Evolutionary conservation across 2,797 vertebrate genomes (phyloP).

Genomic region (Phalloptychus januarius): DNA sequence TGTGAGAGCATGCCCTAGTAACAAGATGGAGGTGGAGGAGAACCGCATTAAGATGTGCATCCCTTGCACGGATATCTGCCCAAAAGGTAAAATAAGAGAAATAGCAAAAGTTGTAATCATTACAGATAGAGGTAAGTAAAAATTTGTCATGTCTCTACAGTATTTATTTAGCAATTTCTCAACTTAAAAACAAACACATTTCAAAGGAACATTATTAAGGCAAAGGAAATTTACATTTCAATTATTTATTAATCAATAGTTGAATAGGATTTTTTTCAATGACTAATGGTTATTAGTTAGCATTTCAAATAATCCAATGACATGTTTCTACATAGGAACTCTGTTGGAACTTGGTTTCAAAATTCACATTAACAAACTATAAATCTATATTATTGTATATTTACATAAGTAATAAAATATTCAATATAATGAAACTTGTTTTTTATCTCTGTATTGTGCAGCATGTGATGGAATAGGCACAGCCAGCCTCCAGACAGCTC

Average conservation of each 20-base stretch:
- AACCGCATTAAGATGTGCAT: slow-evolving; percentile 97
- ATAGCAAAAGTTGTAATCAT: background rate
- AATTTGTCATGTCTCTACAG: background rate
- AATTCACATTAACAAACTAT: background rate
- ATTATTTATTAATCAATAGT: background rate
- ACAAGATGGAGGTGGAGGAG: slow-evolving; percentile 99
- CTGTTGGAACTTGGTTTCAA: background rate
- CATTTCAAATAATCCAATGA: background rate
- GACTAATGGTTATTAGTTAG: background rate
- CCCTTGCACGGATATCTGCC: slow-evolving; percentile 96
- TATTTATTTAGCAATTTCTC: background rate
- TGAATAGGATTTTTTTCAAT: background rate
- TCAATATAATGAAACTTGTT: background rate
- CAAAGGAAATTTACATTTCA: background rate
- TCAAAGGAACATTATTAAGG: background rate
- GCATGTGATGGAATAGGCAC: slow-evolving; percentile 97
- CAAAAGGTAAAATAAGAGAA: slow-evolving; percentile 86
- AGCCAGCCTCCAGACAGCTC: slow-evolving; percentile 88
- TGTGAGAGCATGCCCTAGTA: slow-evolving; percentile 95
- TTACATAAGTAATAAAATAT: background rate
- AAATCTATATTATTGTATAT: background rate
- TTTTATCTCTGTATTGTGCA: slow-evolving; percentile 59
- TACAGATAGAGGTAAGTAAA: background rate
- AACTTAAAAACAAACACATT: background rate
- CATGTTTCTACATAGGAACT: background rate